Conservation (phyloP, 2,888 invertebrate species). For the Polymixis flavicincta region DNA sequence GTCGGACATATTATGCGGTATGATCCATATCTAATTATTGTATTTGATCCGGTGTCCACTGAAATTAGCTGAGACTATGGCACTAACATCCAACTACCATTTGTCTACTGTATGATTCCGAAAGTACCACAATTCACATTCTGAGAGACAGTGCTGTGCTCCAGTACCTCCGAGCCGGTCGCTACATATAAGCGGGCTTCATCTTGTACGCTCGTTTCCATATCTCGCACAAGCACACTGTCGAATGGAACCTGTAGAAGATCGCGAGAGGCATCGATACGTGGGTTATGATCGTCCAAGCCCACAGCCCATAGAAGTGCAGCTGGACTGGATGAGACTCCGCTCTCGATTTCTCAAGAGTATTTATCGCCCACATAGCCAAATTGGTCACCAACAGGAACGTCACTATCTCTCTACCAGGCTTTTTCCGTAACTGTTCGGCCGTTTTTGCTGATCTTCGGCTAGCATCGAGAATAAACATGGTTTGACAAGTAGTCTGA, state of each 20-base stretch:
- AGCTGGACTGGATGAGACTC: conserved; percentile 98
- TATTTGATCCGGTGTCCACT: conserved; percentile 67
- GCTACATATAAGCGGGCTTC: conserved; percentile 96
- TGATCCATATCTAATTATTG: conserved; percentile 52
- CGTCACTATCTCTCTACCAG: conserved; percentile 98
- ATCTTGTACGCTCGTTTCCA: conserved; percentile 99
- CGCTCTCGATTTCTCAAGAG: conserved; percentile 96
- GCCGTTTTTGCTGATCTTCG: conserved; percentile 95
- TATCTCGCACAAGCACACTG: conserved; percentile 98
- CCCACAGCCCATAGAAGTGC: conserved; percentile 98
- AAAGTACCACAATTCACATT: conserved; percentile 79
- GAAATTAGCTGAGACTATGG: conserved; percentile 80
- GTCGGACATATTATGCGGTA: conserved; percentile 55
- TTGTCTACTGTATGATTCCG: conserved; percentile 68
- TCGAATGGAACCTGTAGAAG: conserved; percentile 98
- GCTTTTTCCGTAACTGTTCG: conserved; percentile 96
- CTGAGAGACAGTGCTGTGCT: conserved; percentile 68
- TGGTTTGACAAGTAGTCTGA: conserved; percentile 97
- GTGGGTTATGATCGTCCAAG: conserved; percentile 98
- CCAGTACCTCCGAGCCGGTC: conserved; percentile 82
- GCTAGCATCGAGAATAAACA: conserved; percentile 97
- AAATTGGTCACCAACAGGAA: conserved; percentile 97
- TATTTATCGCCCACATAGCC: conserved; percentile 98
- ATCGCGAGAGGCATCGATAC: conserved; percentile 98
- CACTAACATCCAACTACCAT: conserved; percentile 83